phyloP scores from a whole-genome alignment of 2,113 vertebrate species.

The Dipodomys ordii region DNA sequence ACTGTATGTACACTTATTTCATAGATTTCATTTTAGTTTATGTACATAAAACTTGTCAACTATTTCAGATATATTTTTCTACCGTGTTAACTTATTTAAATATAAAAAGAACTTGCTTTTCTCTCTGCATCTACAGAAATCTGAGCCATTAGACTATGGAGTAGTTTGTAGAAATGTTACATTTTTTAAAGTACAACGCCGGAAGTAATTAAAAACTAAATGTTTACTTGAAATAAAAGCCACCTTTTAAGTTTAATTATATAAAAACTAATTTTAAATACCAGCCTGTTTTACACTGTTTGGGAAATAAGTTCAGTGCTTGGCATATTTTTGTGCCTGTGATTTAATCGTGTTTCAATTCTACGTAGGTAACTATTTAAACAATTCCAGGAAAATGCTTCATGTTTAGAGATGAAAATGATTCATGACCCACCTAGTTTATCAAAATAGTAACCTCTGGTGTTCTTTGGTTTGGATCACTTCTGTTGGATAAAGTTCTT shows the following conservation, averaged over 20 bases:
- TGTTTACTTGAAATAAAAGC: constrained; percentile 36
- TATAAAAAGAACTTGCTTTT: neutral
- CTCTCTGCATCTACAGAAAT: neutral
- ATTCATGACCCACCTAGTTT: constrained; percentile 31
- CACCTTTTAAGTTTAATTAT: constrained; percentile 42
- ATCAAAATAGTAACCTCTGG: neutral
- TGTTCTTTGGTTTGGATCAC: constrained; percentile 34
- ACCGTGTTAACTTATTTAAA: neutral
- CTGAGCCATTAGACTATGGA: neutral
- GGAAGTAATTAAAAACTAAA: constrained; percentile 46
- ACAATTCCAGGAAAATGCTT: constrained; percentile 52
- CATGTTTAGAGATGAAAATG: constrained; percentile 44
- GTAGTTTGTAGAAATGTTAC: constrained; percentile 5
- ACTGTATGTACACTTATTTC: neutral
- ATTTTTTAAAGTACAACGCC: constrained; percentile 14
- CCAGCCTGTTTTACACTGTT: neutral
- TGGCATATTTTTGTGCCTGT: neutral
- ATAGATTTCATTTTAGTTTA: neutral
- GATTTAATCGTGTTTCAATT: constrained; percentile 37
- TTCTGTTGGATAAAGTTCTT: neutral
- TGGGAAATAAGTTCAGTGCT: neutral
- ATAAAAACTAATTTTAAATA: constrained; percentile 44
- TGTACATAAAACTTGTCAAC: neutral
- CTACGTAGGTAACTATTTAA: constrained; percentile 24
- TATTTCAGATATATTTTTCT: neutral